These are phyloP conservation scores for Calephelis nemesis DNA, from an alignment of 1,140 invertebrate genomes.

Conservation along the genomic window DNA sequence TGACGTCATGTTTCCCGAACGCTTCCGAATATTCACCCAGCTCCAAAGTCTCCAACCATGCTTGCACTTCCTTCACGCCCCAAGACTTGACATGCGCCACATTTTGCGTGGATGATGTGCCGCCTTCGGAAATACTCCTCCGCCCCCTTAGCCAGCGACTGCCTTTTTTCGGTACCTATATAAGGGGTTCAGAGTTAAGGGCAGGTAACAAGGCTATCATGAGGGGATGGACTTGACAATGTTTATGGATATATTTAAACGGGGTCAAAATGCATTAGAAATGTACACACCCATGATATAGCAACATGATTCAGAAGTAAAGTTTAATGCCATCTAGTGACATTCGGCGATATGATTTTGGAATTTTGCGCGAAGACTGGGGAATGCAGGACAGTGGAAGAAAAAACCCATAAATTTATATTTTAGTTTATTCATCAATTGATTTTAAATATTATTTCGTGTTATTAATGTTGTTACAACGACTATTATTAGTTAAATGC, in stretches of 20 bases:
- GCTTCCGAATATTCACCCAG: slow-evolving; percentile 92
- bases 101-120: slow-evolving; percentile 33
- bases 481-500: no score
- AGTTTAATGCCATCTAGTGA: slow-evolving; percentile 54
- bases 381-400: slow-evolving; percentile 31
- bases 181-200: slow-evolving; percentile 41
- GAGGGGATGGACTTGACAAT: background rate
- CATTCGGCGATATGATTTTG: slow-evolving; percentile 47
- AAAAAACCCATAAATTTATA: slow-evolving; percentile 26
- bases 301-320: slow-evolving; percentile 32
- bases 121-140: slow-evolving; percentile 74
- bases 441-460: no score
- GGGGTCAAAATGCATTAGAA: background rate
- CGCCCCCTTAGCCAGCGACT: slow-evolving; percentile 77
- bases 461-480: no score
- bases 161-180: slow-evolving; percentile 65
- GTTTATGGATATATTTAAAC: slow-evolving; percentile 4
- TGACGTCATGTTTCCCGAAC: slow-evolving; percentile 94
- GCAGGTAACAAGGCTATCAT: slow-evolving; percentile 24
- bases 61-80: slow-evolving; percentile 86
- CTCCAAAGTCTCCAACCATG: slow-evolving; percentile 93
- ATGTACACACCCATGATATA: background rate
- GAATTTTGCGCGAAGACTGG: slow-evolving; percentile 36
- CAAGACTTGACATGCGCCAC: slow-evolving; percentile 76
- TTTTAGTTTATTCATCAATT: slow-evolving; percentile 3